These are phyloP conservation scores for Pteropus alecto DNA, from an alignment of 2,113 vertebrate species.

Conservation along the genomic window DNA sequence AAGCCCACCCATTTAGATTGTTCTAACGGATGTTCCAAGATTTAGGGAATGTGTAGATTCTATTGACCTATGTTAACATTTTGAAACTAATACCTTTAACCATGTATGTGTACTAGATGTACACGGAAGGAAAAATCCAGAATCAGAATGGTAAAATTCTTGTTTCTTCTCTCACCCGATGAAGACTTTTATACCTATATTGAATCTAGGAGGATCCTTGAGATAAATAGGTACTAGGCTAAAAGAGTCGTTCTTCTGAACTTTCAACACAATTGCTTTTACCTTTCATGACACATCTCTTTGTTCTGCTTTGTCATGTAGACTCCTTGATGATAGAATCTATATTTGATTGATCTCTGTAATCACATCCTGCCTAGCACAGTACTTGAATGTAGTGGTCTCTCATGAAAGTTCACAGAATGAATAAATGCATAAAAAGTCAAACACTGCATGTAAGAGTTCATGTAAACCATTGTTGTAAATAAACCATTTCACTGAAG, in stretches of 20 bases:
- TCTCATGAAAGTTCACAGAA: neutral
- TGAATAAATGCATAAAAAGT: neutral
- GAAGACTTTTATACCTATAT: neutral
- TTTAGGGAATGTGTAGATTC: neutral
- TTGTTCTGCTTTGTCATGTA: neutral
- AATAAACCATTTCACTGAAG: neutral
- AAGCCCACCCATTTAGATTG: neutral
- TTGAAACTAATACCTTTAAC: conserved; percentile 1
- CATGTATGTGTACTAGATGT: neutral
- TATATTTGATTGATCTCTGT: neutral
- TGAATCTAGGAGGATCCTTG: neutral
- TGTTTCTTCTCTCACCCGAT: neutral
- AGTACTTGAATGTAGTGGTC: neutral
- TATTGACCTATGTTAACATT: neutral
- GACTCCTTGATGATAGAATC: neutral
- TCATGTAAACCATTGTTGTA: neutral
- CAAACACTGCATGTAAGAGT: neutral
- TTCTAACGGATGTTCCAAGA: neutral
- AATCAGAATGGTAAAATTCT: neutral
- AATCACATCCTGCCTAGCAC: neutral
- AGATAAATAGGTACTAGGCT: neutral
- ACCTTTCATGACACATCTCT: neutral
- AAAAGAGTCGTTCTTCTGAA: neutral
- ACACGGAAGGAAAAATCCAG: neutral
- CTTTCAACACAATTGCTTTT: neutral